Percentiles rank a stretch among this genome's conserved stretches.
Evolutionary conservation across 1,140 invertebrate species (phyloP).

Genomic region (Dufourea novaeangliae): DNA sequence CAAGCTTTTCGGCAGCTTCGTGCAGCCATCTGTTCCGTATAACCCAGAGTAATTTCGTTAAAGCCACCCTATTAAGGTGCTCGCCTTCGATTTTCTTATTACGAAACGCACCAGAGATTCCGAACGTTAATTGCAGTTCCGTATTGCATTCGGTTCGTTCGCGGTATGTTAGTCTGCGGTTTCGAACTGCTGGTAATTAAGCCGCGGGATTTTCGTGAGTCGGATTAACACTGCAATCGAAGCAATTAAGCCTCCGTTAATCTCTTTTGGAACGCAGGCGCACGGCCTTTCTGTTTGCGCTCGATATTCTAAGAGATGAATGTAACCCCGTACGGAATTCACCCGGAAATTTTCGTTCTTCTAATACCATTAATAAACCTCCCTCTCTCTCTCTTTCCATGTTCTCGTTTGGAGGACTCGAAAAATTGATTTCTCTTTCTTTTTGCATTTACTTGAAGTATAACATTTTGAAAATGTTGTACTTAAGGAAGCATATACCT

Average conservation of each 20-base stretch:
- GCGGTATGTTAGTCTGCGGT: constrained; percentile 7
- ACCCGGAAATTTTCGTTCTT: background rate
- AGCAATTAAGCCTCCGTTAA: constrained; percentile 32
- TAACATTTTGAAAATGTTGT: no score
- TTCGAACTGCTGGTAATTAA: constrained; percentile 28
- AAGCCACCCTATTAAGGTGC: background rate
- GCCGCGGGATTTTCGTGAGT: constrained; percentile 34
- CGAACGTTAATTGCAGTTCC: constrained; percentile 24
- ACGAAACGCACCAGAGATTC: no score
- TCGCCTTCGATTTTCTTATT: background rate
- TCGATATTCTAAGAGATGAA: background rate
- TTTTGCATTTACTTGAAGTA: no score
- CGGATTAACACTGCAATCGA: constrained; percentile 34
- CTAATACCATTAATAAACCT: background rate
- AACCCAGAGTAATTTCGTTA: background rate
- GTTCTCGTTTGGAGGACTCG: no score
- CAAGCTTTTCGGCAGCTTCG: no score
- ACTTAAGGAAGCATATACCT: no score
- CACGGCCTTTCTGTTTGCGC: background rate
- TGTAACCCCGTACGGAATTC: background rate
- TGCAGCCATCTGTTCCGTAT: background rate
- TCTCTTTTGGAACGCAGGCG: background rate
- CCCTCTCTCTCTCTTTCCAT: background rate
- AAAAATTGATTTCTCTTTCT: no score
- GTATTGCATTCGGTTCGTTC: background rate